Conservation (phyloP, 2,797 vertebrate species). For the Ptychobarbus kaznakovi region DNA sequence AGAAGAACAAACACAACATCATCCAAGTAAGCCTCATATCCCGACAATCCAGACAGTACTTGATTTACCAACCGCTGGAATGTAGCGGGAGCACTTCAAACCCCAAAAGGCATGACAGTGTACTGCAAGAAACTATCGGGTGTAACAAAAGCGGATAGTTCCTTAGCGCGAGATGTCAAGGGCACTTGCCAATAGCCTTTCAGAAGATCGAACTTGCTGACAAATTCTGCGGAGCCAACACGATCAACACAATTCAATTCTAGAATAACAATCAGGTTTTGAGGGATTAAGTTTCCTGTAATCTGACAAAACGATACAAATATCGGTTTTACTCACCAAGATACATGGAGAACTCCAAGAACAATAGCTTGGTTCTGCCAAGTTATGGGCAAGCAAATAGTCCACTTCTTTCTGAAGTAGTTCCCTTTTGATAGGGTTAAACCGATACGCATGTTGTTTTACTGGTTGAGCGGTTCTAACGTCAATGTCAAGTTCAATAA, state of each 20-base stretch:
- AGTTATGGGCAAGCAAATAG: neutral
- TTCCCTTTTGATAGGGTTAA: neutral
- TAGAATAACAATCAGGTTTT: no score
- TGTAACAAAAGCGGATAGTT: neutral
- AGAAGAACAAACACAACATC: no score
- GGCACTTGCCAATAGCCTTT: neutral
- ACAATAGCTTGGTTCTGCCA: neutral
- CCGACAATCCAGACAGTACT: neutral
- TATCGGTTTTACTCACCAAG: neutral
- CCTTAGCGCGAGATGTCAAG: neutral
- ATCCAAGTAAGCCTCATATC: no score
- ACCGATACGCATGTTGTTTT: neutral
- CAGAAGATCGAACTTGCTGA: neutral
- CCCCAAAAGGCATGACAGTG: neutral
- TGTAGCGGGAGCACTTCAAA: neutral
- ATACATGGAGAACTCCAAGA: conserved; percentile 4
- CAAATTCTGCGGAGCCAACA: no score
- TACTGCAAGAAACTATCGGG: neutral
- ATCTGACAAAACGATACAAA: no score
- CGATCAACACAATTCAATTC: no score
- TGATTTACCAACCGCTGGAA: neutral
- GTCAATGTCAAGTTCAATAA: neutral
- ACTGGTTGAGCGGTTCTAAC: neutral
- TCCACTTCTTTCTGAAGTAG: conserved; percentile 2
- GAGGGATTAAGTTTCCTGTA: no score